A percentile compares a stretch with the other conserved stretches of the same genome.
These are phyloP conservation scores for Theretra japonica DNA, from an alignment of 2,888 invertebrate species.

Conservation along the genomic window DNA sequence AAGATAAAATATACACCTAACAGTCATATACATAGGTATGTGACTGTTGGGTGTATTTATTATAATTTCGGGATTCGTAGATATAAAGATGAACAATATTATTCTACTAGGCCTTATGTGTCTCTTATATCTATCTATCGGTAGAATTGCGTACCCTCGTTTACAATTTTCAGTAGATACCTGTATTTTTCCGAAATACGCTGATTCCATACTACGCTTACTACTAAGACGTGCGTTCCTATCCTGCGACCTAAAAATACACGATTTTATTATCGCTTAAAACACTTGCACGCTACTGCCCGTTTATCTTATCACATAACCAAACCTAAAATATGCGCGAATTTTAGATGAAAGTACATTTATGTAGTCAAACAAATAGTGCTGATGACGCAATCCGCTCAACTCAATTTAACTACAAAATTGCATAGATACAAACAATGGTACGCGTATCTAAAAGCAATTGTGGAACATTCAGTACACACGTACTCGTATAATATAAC, in stretches of 20 bases:
- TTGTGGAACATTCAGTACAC: conserved; percentile 27
- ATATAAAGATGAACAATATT: too few relatives aligned
- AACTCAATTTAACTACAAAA: conserved; percentile 24
- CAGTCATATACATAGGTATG: too few relatives aligned
- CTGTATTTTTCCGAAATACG: too few relatives aligned
- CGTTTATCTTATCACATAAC: not conserved
- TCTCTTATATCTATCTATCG: too few relatives aligned
- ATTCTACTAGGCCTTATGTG: too few relatives aligned
- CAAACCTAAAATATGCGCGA: not conserved
- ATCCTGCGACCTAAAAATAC: not conserved
- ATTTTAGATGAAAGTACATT: not conserved
- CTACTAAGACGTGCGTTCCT: too few relatives aligned
- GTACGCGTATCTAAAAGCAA: conserved; percentile 24
- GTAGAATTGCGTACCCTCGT: too few relatives aligned
- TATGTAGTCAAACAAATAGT: not conserved
- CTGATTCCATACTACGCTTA: too few relatives aligned
- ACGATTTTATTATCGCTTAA: not conserved
- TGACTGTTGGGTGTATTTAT: too few relatives aligned
- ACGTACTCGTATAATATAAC: not conserved
- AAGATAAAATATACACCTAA: too few relatives aligned
- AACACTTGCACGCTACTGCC: not conserved
- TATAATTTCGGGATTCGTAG: too few relatives aligned
- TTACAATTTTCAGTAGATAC: too few relatives aligned
- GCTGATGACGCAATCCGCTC: conserved; percentile 33
- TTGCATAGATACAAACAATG: conserved; percentile 22